phyloP scores from a whole-genome alignment of 2,888 invertebrate species.

The Strigamia maritima region DNA sequence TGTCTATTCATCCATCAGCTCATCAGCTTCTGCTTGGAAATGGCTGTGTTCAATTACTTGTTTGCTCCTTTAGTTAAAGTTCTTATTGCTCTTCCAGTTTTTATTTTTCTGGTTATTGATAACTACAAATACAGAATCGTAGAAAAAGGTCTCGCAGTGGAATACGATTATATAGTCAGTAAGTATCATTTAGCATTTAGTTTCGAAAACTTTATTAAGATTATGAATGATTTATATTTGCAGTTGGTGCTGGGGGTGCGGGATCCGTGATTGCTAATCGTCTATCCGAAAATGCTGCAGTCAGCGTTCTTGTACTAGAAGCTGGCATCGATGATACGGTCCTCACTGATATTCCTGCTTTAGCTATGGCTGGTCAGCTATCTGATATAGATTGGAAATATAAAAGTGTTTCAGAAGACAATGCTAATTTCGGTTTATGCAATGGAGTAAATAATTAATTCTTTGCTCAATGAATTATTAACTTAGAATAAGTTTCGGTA shows the following conservation, averaged over 20 bases:
- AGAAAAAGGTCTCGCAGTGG: background rate
- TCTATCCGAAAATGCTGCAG: background rate
- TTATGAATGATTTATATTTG: background rate
- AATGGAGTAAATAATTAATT: no score
- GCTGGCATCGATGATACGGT: background rate
- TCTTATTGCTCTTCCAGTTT: background rate
- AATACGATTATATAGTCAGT: constrained; percentile 5
- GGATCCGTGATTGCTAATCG: background rate
- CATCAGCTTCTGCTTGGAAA: background rate
- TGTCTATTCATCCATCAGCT: background rate
- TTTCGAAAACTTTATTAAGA: no score
- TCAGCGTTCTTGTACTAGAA: background rate
- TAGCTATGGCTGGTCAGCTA: background rate
- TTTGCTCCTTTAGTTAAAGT: background rate
- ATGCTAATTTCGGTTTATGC: no score
- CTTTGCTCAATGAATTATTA: no score
- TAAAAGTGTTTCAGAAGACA: no score
- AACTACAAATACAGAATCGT: background rate
- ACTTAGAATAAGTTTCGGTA: no score
- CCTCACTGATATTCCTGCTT: background rate
- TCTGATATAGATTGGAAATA: no score
- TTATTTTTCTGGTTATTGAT: background rate
- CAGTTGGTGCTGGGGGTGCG: background rate
- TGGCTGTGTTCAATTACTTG: background rate
- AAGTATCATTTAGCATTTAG: background rate